phyloP scores from a whole-genome alignment of 2,797 vertebrate species.

The Spheniscus humboldti region DNA sequence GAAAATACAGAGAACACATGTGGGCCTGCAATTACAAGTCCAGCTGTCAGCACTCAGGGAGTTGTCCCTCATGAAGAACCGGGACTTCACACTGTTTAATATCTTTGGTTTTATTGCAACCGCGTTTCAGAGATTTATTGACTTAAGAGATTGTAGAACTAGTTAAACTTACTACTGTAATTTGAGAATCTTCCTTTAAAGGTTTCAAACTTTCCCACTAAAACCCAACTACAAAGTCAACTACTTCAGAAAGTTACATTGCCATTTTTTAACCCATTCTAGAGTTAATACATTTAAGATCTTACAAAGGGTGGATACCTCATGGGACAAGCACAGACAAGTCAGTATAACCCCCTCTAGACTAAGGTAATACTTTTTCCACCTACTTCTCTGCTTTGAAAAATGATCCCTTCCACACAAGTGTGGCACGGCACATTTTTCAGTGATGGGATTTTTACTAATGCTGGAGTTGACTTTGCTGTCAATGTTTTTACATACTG shows the following conservation, averaged over 20 bases:
- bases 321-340: accelerated
- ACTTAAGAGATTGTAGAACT: neutral
- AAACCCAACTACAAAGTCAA: neutral
- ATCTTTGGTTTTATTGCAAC: neutral
- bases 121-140: neutral
- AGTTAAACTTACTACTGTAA: neutral
- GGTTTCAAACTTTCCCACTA: too few relatives aligned
- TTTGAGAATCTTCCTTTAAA: accelerated
- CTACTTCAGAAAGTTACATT: accelerated
- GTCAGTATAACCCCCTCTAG: too few relatives aligned
- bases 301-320: neutral
- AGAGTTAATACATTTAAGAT: accelerated
- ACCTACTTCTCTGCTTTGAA: neutral
- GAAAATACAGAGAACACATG: accelerated
- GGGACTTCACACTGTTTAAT: neutral
- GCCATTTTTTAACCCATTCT: neutral
- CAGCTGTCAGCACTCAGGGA: accelerated
- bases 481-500: accelerated
- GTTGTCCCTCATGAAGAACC: neutral
- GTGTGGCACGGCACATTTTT: accelerated
- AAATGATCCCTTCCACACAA: accelerated
- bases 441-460: neutral
- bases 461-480: neutral
- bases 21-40: neutral
- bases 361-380: neutral